These are phyloP conservation scores for Grantiella picta DNA, from an alignment of 2,113 vertebrate genomes.

Conservation along the genomic window DNA sequence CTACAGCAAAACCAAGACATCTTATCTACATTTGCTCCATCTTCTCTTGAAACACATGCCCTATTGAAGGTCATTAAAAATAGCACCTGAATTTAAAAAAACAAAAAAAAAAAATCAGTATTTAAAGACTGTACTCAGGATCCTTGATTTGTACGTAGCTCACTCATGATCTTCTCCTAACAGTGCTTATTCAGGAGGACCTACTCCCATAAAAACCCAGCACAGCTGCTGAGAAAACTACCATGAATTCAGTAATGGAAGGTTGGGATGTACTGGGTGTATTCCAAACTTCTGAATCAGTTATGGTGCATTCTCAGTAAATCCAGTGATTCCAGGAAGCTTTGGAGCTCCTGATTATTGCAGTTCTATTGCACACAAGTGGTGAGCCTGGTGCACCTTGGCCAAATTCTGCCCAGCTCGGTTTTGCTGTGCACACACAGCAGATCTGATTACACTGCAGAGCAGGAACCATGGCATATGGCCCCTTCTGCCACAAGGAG, in stretches of 20 bases:
- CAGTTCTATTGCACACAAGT: accelerated
- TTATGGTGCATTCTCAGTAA: neutral
- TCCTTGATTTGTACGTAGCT: neutral
- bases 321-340: neutral
- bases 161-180: neutral
- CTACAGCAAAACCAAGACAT: neutral
- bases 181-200: neutral
- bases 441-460: neutral
- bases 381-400: neutral
- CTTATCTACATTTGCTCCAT: neutral
- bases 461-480: neutral
- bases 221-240: neutral
- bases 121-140: neutral
- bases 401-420: neutral
- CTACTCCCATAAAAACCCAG: neutral
- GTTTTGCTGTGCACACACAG: neutral
- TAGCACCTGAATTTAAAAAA: neutral
- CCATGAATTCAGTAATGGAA: neutral
- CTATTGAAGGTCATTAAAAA: neutral
- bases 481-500: neutral
- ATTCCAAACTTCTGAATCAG: neutral
- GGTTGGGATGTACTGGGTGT: accelerated
- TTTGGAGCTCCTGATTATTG: neutral
- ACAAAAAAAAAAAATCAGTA: neutral
- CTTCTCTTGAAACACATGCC: neutral